Evolutionary conservation across 2,888 invertebrate species (phyloP), one percentile per base, ranked within the genome.

Genomic region (Acanthosoma haemorrhoidale): DNA sequence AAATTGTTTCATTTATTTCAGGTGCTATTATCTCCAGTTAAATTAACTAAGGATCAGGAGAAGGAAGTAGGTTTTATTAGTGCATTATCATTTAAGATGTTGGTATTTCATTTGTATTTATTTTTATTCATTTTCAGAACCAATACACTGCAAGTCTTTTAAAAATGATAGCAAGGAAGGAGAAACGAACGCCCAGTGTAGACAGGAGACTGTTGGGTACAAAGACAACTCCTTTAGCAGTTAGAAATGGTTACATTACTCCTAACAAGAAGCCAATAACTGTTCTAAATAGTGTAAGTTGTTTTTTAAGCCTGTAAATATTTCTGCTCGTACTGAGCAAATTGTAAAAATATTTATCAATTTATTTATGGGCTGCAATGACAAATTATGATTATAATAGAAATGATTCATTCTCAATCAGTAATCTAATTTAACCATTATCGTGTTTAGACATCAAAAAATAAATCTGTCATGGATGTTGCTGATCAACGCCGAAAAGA

Each of bases 1-100:
- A 51, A 25, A 51, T 51, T n/a, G 29, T 51, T 51, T n/a, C 5
- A 25, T 51, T 51, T 4, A n/a, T 51, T 51, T 25, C 4, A 51
- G 51, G 51, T 51, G 29, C 51, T 51, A n/a, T 51, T 51, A 51
- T 51, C 51, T 51, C 51, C 51, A 51, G 25, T 25, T 11, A 21
- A 6, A 25, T 25, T 51, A 25, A 25, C 51, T 5, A 51, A 51
- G 25, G 51, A 51, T 21, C 51, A 51, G 29, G 51, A 51, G 51
- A 51, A 51, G 29, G 51, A 51, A 51, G 51, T 51, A 51, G 25
- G 51, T 51, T 51, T 29, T n/a, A n/a, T n/a, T n/a, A n/a, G n/a
- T 25, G 3, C 13, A 51, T n/a, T 38, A 11, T n/a, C 13, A 4
- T 38, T n/a, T 38, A 3, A 38, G 11, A n/a, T 38, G 13, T 38